Evolutionary conservation across 2,113 vertebrate genomes (phyloP).

Genomic region (Esox niger): DNA sequence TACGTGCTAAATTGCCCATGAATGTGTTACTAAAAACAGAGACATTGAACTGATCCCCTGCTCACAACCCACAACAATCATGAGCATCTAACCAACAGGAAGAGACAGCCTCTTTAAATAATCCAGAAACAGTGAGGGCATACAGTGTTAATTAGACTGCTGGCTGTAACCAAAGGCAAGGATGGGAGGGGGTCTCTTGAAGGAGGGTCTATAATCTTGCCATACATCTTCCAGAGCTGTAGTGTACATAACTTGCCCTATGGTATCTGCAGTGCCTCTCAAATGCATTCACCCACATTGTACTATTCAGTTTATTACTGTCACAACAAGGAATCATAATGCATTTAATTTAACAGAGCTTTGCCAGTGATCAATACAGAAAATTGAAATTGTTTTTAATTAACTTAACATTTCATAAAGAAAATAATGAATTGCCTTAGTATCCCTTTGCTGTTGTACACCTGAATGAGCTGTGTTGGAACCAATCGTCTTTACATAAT

Average conservation of each 20-base stretch:
- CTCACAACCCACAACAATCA: slow-evolving; percentile 22
- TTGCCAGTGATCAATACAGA: too few species aligned
- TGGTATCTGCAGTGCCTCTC: too few species aligned
- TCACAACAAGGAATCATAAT: too few species aligned
- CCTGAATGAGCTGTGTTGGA: too few species aligned
- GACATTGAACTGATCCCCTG: slow-evolving; percentile 31
- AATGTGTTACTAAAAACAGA: slow-evolving; percentile 49
- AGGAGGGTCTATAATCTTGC: not conserved
- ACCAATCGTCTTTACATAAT: too few species aligned
- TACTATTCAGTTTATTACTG: too few species aligned
- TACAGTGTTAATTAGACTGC: slow-evolving; percentile 36
- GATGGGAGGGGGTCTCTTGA: slow-evolving; percentile 1
- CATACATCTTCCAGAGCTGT: not conserved
- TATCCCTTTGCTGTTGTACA: too few species aligned
- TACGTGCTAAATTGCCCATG: slow-evolving; percentile 27
- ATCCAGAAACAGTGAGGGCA: slow-evolving; percentile 39
- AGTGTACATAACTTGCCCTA: not conserved
- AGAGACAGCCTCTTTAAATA: slow-evolving; percentile 37
- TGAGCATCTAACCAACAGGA: slow-evolving; percentile 41
- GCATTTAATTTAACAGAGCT: too few species aligned
- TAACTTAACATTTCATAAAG: too few species aligned
- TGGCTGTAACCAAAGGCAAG: slow-evolving; percentile 38
- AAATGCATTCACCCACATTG: too few species aligned
- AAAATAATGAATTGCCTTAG: too few species aligned
- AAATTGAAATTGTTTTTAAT: too few species aligned